phyloP scores from a whole-genome alignment of 2,113 vertebrate genomes.

The Aptenodytes patagonicus region DNA sequence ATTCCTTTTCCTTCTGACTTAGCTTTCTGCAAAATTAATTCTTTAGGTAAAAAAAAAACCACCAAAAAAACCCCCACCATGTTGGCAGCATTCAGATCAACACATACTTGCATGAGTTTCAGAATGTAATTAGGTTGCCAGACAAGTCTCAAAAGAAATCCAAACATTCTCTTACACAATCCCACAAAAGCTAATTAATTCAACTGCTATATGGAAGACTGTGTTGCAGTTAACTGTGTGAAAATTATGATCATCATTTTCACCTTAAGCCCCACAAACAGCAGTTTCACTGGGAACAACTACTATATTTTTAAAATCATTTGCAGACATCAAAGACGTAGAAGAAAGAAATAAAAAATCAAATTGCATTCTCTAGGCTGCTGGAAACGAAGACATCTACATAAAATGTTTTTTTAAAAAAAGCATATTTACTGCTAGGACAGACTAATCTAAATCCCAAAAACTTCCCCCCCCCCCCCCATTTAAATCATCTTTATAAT shows the following conservation, averaged over 20 bases:
- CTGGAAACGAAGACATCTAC: background rate
- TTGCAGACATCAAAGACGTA: background rate
- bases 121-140: constrained; percentile 21
- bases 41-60: background rate
- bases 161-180: constrained; percentile 24
- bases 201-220: background rate
- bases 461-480: too few species aligned
- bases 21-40: background rate
- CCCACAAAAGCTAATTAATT: constrained; percentile 19
- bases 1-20: background rate
- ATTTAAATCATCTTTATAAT: background rate
- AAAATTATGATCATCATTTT: background rate
- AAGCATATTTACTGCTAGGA: background rate
- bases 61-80: background rate
- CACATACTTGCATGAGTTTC: background rate
- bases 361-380: background rate
- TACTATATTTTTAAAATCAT: background rate
- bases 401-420: background rate
- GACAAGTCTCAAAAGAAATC: constrained; percentile 32
- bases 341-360: background rate
- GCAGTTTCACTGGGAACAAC: background rate
- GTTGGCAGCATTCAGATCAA: background rate
- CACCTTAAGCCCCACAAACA: background rate
- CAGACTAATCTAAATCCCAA: background rate
- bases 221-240: background rate